A percentile compares a stretch with the other conserved stretches of the same genome.
Conservation (phyloP, 2,113 vertebrate genomes). For the Glaucidium brasilianum region DNA sequence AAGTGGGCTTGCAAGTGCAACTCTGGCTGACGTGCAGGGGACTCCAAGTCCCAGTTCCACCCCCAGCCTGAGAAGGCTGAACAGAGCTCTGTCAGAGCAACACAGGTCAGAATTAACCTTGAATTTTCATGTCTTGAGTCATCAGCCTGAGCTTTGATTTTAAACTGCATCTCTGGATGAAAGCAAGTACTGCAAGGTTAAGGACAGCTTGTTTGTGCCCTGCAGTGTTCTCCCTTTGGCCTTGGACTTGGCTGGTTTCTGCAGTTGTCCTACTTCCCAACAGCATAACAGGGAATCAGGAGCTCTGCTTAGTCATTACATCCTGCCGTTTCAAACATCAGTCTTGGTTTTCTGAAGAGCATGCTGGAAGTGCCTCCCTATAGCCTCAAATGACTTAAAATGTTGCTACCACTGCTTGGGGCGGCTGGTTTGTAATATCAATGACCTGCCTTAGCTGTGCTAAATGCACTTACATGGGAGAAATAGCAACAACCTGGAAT, state of each 20-base stretch:
- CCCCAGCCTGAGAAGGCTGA: neutral
- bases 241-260: neutral
- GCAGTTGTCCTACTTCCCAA: neutral
- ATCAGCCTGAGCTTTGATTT: neutral
- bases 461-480: slow-evolving; percentile 18
- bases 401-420: neutral
- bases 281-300: neutral
- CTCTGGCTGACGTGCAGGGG: neutral
- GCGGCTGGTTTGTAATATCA: neutral
- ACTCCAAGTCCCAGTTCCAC: neutral
- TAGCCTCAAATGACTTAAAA: neutral
- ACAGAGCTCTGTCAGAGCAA: neutral
- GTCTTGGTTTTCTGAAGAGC: neutral
- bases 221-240: neutral
- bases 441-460: neutral
- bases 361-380: neutral
- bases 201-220: neutral
- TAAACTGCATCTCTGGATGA: neutral
- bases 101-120: neutral
- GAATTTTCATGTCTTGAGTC: neutral
- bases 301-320: neutral
- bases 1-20: neutral
- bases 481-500: slow-evolving; percentile 58
- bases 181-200: neutral
- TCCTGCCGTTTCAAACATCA: neutral